Evolutionary conservation across 1,140 invertebrate species (phyloP).

Genomic region (Lethrus apterus): DNA sequence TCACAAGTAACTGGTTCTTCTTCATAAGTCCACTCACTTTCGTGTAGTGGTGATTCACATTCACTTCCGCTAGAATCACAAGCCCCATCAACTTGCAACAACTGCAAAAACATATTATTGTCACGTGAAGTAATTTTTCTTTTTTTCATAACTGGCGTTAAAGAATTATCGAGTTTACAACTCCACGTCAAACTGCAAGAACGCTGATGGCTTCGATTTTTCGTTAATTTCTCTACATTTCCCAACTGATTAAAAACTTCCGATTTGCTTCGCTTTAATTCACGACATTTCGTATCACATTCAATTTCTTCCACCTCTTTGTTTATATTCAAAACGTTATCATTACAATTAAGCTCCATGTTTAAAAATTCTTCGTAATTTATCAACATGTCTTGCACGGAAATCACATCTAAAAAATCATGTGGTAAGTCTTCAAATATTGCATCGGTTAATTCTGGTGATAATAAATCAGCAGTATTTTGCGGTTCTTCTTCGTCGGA

Average conservation of each 20-base stretch:
- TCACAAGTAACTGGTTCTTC: slow-evolving; percentile 78
- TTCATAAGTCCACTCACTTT: slow-evolving; percentile 32
- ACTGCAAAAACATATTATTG: slow-evolving; percentile 37
- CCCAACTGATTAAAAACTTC: slow-evolving; percentile 47
- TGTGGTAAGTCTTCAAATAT: slow-evolving; percentile 76
- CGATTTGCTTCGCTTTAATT: slow-evolving; percentile 55
- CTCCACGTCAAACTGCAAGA: slow-evolving; percentile 62
- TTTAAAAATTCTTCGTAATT: slow-evolving; percentile 35
- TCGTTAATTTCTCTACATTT: slow-evolving; percentile 32
- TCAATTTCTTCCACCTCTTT: slow-evolving; percentile 27
- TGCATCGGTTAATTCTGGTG: slow-evolving; percentile 73
- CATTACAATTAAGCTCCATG: slow-evolving; percentile 27
- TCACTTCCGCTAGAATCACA: slow-evolving; percentile 54
- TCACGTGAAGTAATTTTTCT: slow-evolving; percentile 49
- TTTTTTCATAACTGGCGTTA: slow-evolving; percentile 55
- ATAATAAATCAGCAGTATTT: slow-evolving; percentile 63
- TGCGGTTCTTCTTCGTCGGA: slow-evolving; percentile 62
- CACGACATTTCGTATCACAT: slow-evolving; percentile 34
- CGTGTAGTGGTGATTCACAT: slow-evolving; percentile 33
- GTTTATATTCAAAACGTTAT: slow-evolving; percentile 20
- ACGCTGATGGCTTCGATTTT: slow-evolving; percentile 50
- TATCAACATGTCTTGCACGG: slow-evolving; percentile 67
- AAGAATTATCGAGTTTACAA: slow-evolving; percentile 55
- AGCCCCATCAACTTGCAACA: slow-evolving; percentile 64
- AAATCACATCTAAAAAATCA: slow-evolving; percentile 71